phyloP scores from a whole-genome alignment of 2,888 invertebrate species.

The Nephrotoma flavescens region DNA sequence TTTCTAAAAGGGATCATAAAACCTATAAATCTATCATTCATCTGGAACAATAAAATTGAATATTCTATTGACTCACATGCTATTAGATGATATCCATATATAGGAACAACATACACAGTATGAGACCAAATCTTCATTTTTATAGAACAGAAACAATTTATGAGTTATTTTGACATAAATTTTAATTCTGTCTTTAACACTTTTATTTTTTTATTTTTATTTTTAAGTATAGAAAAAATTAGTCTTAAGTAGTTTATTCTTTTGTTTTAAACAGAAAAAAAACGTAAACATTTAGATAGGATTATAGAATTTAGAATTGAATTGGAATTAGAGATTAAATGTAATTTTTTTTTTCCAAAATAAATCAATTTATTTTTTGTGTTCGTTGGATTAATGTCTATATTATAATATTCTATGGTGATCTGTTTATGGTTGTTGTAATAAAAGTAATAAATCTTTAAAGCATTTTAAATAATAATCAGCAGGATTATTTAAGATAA shows the following conservation, averaged over 20 bases:
- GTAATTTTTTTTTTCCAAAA: neutral
- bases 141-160: neutral
- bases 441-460: neutral
- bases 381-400: neutral
- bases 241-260: neutral
- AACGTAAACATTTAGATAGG: neutral
- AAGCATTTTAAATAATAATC: neutral
- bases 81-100: neutral
- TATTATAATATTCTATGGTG: neutral
- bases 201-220: neutral
- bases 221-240: neutral
- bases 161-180: neutral
- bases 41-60: neutral
- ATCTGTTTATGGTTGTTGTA: neutral
- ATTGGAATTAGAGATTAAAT: neutral
- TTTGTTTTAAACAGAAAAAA: neutral
- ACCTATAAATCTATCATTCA: neutral
- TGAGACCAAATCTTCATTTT: neutral
- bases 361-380: neutral
- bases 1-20: neutral
- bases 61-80: neutral
- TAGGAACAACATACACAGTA: neutral
- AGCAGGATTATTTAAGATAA: neutral
- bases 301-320: neutral
- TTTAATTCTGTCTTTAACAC: neutral